Conservation (phyloP, 1,140 invertebrate species). For the Apis dorsata region DNA sequence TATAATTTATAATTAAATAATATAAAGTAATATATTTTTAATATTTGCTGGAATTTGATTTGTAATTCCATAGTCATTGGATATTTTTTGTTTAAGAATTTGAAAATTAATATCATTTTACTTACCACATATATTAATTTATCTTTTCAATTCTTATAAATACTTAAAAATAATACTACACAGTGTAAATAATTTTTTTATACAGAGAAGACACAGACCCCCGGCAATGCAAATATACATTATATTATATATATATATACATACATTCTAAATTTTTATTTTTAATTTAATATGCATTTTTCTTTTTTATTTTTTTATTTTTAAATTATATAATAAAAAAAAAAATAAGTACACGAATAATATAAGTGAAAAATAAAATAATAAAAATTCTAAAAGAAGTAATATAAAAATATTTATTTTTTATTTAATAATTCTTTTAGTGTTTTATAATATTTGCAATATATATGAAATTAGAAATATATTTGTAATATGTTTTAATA, state of each 20-base stretch:
- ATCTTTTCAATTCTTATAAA: slow-evolving; percentile 46
- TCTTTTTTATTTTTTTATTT: slow-evolving; percentile 4
- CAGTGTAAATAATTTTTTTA: slow-evolving; percentile 43
- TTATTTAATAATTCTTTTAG: background rate
- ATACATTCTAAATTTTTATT: background rate
- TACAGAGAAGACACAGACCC: slow-evolving; percentile 79
- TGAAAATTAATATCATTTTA: slow-evolving; percentile 49
- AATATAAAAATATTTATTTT: background rate
- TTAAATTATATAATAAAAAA: slow-evolving; percentile 2
- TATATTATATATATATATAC: background rate
- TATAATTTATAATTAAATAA: slow-evolving; percentile 8
- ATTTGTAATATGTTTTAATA: background rate
- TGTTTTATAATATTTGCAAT: background rate
- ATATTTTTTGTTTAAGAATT: slow-evolving; percentile 38
- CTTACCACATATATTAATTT: slow-evolving; percentile 58
- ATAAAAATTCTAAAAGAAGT: background rate
- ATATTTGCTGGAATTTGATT: slow-evolving; percentile 27
- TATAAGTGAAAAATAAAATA: background rate
- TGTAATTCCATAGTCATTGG: slow-evolving; percentile 37
- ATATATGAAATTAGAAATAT: background rate
- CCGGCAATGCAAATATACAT: slow-evolving; percentile 70
- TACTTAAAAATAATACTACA: slow-evolving; percentile 47
- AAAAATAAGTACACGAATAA: background rate
- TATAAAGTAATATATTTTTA: background rate
- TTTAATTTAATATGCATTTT: slow-evolving; percentile 34